These are phyloP conservation scores for Clanis bilineata DNA, from an alignment of 2,888 invertebrate genomes.

Conservation along the genomic window DNA sequence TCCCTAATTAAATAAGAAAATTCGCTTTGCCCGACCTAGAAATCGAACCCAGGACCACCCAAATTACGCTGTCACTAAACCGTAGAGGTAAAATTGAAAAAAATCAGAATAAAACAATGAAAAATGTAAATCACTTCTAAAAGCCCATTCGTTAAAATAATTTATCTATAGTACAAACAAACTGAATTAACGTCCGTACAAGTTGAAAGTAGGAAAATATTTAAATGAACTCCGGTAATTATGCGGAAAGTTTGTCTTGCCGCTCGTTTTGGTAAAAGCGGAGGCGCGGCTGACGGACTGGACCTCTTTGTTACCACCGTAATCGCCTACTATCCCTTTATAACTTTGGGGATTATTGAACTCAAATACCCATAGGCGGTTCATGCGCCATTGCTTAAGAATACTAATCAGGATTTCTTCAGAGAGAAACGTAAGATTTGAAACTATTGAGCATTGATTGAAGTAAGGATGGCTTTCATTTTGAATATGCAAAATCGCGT, in stretches of 20 bases:
- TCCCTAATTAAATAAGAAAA: no score
- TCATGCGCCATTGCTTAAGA: neutral
- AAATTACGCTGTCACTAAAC: no score
- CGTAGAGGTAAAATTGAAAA: neutral
- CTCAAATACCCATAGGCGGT: neutral
- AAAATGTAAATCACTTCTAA: constrained; percentile 12
- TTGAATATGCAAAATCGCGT: no score
- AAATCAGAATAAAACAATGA: neutral
- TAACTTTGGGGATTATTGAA: constrained; percentile 2
- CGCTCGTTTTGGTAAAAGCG: constrained; percentile 5
- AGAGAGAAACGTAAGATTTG: neutral
- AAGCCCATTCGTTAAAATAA: constrained; percentile 12
- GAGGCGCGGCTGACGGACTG: constrained; percentile 3
- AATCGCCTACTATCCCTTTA: constrained; percentile 1
- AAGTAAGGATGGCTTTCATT: neutral
- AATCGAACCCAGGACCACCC: no score
- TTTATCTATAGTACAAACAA: constrained; percentile 15
- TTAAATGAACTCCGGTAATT: constrained; percentile 53
- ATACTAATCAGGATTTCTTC: neutral
- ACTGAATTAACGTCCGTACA: constrained; percentile 20
- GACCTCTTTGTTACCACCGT: neutral
- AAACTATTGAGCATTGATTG: neutral
- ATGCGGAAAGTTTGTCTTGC: constrained; percentile 47
- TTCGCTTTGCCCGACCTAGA: neutral
- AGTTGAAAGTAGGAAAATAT: constrained; percentile 46